Conservation (phyloP, 2,797 vertebrate species). For the Xiphorhynchus erythropygius region DNA sequence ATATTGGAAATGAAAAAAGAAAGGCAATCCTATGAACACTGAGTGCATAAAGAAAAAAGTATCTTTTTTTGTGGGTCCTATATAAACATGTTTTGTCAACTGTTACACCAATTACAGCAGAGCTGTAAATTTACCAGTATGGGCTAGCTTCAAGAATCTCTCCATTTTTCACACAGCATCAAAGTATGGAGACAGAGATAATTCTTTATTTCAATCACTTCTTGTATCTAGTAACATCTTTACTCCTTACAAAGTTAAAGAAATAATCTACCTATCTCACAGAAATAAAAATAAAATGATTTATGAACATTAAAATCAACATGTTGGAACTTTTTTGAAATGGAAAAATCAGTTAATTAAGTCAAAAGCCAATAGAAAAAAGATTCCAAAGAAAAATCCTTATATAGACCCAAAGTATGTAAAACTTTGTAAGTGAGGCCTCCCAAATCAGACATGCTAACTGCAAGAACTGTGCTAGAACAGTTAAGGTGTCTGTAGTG, state of each 20-base stretch:
- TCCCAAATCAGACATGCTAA: neutral
- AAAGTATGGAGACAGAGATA: neutral
- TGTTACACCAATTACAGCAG: constrained; percentile 15
- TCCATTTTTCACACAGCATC: constrained; percentile 22
- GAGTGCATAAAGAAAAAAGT: neutral
- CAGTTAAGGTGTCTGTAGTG: neutral
- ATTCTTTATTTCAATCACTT: neutral
- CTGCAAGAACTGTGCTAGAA: neutral
- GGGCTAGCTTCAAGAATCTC: neutral
- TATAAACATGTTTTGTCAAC: constrained; percentile 26
- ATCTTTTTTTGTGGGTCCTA: neutral
- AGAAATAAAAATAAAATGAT: neutral
- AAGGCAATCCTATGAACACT: neutral
- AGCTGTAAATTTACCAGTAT: constrained; percentile 20
- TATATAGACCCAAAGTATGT: neutral
- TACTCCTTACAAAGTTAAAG: neutral
- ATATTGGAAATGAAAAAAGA: neutral
- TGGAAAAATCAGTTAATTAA: neutral
- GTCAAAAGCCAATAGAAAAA: neutral
- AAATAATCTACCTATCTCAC: neutral
- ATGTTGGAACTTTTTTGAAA: neutral
- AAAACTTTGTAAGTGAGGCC: neutral
- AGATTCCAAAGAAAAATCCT: neutral
- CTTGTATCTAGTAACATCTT: neutral
- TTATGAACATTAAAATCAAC: neutral